A percentile compares a stretch with the other conserved stretches of the same genome.
Conservation (phyloP, 2,888 invertebrate genomes). For the Limnephilus auricula region DNA sequence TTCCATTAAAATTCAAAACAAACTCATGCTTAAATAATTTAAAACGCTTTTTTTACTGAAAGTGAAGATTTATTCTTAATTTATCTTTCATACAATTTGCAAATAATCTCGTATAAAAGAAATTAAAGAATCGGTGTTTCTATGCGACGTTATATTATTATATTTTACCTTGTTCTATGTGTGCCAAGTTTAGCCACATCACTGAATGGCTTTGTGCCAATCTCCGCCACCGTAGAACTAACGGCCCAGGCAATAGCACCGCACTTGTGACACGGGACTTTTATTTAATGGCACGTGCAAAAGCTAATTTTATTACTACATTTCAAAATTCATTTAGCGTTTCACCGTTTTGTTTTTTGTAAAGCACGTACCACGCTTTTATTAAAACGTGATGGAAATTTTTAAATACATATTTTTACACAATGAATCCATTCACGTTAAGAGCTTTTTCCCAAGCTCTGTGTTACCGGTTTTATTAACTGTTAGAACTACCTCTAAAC, state of each 20-base stretch:
- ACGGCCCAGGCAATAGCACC: background rate
- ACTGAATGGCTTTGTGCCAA: background rate
- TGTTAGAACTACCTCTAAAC: too few relatives aligned
- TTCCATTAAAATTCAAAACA: too few relatives aligned
- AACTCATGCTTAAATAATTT: too few relatives aligned
- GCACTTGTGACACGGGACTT: background rate
- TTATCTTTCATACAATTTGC: too few relatives aligned
- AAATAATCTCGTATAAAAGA: too few relatives aligned
- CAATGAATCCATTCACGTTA: slow-evolving; percentile 23
- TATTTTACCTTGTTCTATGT: background rate
- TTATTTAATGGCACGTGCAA: slow-evolving; percentile 34
- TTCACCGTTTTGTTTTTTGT: slow-evolving; percentile 1
- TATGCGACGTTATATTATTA: background rate
- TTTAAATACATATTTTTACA: background rate
- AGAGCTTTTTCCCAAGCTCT: too few relatives aligned
- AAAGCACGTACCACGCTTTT: background rate
- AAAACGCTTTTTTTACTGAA: too few relatives aligned
- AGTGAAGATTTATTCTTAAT: too few relatives aligned
- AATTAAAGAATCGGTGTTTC: background rate
- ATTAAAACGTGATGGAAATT: slow-evolving; percentile 1
- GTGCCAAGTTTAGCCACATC: background rate
- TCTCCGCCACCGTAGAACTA: background rate
- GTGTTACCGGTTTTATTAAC: too few relatives aligned
- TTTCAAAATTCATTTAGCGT: slow-evolving; percentile 26
- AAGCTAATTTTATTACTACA: slow-evolving; percentile 20